phyloP scores from a whole-genome alignment of 2,797 vertebrate genomes.

The Sebastes jordani region DNA sequence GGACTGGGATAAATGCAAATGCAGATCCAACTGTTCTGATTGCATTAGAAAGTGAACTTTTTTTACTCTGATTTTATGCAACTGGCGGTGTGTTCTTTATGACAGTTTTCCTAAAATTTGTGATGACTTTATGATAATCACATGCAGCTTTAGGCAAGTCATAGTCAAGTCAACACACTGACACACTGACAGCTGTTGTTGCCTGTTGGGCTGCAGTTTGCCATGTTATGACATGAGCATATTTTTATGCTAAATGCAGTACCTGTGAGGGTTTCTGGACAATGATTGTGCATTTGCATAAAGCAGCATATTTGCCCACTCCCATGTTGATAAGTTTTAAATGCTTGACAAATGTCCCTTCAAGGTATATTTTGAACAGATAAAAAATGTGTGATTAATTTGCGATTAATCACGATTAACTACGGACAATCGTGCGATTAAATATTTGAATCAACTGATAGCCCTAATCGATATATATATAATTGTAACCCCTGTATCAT shows the following conservation, averaged over 20 bases:
- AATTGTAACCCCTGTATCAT: no score
- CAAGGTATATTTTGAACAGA: no score
- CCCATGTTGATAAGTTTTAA: no score
- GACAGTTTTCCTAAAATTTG: not conserved
- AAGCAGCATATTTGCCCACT: no score
- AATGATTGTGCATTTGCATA: no score
- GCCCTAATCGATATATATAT: no score
- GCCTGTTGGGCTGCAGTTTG: not conserved
- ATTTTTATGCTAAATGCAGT: not conserved
- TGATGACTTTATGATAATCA: not conserved
- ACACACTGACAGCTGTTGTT: not conserved
- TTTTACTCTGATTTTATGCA: not conserved
- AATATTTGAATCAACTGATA: no score
- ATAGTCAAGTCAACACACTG: not conserved
- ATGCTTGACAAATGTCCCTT: no score
- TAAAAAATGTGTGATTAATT: no score
- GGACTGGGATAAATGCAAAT: not conserved
- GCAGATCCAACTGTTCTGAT: no score
- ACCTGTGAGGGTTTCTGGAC: not conserved
- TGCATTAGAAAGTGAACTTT: not conserved
- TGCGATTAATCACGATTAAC: no score
- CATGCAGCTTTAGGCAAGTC: not conserved
- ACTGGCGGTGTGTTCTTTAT: not conserved
- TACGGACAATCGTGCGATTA: no score
- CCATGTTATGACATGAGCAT: not conserved